Conservation (phyloP, 2,888 invertebrate genomes). For the Eupithecia dodoneata region DNA sequence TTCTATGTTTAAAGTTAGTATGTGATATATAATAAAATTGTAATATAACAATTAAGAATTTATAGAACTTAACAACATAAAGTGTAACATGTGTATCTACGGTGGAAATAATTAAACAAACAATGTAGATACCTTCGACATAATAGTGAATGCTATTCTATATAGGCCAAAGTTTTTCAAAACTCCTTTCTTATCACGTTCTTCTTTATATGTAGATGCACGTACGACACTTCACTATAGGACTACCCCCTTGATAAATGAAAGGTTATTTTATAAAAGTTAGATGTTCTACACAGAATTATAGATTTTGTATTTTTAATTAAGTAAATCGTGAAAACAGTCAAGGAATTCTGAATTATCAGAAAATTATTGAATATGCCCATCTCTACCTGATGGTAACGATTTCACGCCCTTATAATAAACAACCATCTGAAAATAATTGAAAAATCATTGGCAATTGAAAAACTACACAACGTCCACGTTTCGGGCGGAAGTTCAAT, state of each 20-base stretch:
- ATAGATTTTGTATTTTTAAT: neutral
- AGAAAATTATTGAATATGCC: neutral
- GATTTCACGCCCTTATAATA: neutral
- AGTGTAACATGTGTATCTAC: no score
- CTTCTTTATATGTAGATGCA: neutral
- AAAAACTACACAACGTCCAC: conserved; percentile 30
- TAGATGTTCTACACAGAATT: neutral
- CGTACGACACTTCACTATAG: no score
- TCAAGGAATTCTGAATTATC: neutral
- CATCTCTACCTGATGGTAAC: neutral
- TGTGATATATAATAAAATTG: no score
- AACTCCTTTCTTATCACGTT: neutral
- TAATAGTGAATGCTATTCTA: no score
- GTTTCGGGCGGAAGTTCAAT: conserved; percentile 43
- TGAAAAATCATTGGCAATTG: conserved; percentile 41
- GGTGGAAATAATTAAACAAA: no score
- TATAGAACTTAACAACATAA: no score
- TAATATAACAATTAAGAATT: no score
- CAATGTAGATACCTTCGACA: no score
- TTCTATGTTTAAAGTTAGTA: no score
- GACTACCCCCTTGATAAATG: no score
- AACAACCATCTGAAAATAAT: conserved; percentile 28
- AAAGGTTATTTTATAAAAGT: neutral
- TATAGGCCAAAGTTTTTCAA: neutral
- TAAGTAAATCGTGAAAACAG: no score